phyloP scores from a whole-genome alignment of 2,113 vertebrate genomes.

The Pardalotus punctatus region DNA sequence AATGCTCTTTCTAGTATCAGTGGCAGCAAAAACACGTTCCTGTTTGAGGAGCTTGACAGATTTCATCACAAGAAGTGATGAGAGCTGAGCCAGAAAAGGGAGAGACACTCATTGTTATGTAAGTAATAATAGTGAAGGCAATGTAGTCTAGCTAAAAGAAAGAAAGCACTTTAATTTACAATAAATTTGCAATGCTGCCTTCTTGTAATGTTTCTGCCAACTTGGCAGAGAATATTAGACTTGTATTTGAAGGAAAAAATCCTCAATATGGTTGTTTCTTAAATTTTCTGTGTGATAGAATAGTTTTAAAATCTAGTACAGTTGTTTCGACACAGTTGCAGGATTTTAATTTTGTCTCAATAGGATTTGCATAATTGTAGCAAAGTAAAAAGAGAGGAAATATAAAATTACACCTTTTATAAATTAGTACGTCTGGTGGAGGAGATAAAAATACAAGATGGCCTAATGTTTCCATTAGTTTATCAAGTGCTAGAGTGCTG shows the following conservation, averaged over 20 bases:
- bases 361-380: not conserved
- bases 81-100: not conserved
- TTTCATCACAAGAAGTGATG: not conserved
- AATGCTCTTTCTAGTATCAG: not conserved
- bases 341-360: not conserved
- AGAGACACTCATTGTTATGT: not conserved
- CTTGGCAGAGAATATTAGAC: not conserved
- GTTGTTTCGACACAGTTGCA: not conserved
- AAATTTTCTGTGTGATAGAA: not conserved
- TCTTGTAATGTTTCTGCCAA: not conserved
- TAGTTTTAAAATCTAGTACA: not conserved
- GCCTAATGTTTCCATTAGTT: not conserved
- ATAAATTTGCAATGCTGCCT: not conserved
- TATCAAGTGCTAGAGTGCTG: not conserved
- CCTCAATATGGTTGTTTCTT: not conserved
- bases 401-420: not conserved
- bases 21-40: not conserved
- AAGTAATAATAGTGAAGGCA: not conserved
- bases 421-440: not conserved
- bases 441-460: not conserved
- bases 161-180: not conserved
- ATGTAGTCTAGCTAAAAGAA: not conserved
- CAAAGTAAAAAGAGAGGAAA: not conserved
- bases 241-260: not conserved
- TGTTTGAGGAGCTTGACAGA: not conserved